Base-by-base conservation (phyloP, 2,888 invertebrate genomes). In the Alloplasta piceator region DNA sequence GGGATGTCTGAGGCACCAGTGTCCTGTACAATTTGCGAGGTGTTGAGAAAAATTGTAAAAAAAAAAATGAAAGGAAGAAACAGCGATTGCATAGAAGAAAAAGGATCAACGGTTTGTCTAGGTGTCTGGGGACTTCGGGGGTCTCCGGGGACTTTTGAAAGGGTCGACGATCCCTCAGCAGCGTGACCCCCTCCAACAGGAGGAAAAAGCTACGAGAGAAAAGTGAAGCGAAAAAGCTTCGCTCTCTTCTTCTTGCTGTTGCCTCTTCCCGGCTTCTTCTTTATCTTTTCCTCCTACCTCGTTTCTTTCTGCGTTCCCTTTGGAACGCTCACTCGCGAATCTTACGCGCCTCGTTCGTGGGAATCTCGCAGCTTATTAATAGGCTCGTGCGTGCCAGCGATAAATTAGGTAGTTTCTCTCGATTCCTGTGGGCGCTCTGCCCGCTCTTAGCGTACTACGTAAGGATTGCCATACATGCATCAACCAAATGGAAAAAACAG, bases 311-410 rank as follows among this genome's bases (percentile, higher is more conserved):
- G 16, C 16, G 41, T 26, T 39, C 50, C 67, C 48, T 75, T 76
- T 46, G 71, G 36, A 80, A 67, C 77, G 46, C 60, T 68, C 66
- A 56, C 50, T 61, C 48, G 76, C 76, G 66, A 84, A 82, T 83
- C 70, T 73, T 80, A 14, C 82, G 81, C 78, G 55, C 39, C 61
- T 55, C 36, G 78, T 55, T 78, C 81, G 80, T 78, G 77, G 82
- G 82, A 85, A 86, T 84, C 82, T 83, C 66, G 77, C 80, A 79
- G 80, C 85, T 86, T 86, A 87, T 86, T 87, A 86, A 87, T 87
- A 87, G 87, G 82, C 83, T 74, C 83, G 75, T 61, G 83, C 83
- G 84, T 85, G 84, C 76, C 82, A 80, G 83, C 86, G 83, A 86
- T 86, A 85, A 87, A 87, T 87, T 86, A 86, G 85, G 74, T 67